Percentiles rank a stretch among this genome's conserved stretches.
Conservation (phyloP, 2,797 vertebrate genomes). For the Aldrovandia affinis region DNA sequence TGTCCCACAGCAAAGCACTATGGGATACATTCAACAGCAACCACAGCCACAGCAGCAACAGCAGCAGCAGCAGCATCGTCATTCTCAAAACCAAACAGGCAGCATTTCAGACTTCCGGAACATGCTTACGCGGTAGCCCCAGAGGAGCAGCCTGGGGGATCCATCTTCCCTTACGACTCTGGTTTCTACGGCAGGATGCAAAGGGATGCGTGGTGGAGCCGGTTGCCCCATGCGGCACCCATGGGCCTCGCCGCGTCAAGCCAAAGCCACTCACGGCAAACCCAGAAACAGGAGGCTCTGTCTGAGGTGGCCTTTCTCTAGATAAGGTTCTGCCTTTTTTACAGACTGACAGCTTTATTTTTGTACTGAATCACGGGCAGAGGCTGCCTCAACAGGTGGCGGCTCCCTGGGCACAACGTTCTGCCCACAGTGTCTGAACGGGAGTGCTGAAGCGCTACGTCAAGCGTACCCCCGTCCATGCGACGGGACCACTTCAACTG, state of each 20-base stretch:
- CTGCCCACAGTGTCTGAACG: slow-evolving; percentile 4
- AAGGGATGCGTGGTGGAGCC: slow-evolving; percentile 22
- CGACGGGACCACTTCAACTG: not conserved
- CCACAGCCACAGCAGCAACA: slow-evolving; percentile 60
- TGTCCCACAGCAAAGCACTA: slow-evolving; percentile 68
- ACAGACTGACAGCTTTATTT: slow-evolving; percentile 26
- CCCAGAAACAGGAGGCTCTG: slow-evolving; percentile 21
- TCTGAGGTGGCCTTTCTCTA: slow-evolving; percentile 49
- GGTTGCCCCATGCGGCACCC: slow-evolving; percentile 37
- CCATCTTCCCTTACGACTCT: not conserved
- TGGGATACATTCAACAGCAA: slow-evolving; percentile 80
- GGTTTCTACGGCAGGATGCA: slow-evolving; percentile 41
- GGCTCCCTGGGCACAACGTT: slow-evolving; percentile 13
- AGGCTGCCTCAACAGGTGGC: slow-evolving; percentile 37
- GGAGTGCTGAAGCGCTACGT: slow-evolving; percentile 39
- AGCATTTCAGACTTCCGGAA: slow-evolving; percentile 80
- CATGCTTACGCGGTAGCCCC: slow-evolving; percentile 77
- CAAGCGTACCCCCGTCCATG: not conserved
- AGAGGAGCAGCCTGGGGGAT: slow-evolving; percentile 41
- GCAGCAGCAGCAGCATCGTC: slow-evolving; percentile 76
- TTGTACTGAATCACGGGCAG: slow-evolving; percentile 28
- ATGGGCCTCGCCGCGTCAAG: slow-evolving; percentile 31
- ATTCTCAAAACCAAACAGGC: slow-evolving; percentile 72
- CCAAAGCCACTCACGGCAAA: slow-evolving; percentile 45
- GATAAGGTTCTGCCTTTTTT: slow-evolving; percentile 45